Evolutionary conservation across 2,113 vertebrate species (phyloP).

Genomic region (Lipophrys pholis): DNA sequence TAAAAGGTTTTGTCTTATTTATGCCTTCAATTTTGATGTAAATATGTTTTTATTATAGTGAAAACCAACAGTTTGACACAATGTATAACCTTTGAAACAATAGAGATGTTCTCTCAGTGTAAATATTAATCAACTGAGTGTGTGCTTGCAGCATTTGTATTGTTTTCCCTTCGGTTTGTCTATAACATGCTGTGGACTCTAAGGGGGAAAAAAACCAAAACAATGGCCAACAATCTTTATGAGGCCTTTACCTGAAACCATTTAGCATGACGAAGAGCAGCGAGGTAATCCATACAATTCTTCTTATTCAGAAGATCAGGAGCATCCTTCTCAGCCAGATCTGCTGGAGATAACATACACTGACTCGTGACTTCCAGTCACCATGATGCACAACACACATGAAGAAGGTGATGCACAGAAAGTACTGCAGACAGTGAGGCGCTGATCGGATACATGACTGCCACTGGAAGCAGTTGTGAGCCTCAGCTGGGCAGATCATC

Average conservation of each 20-base stretch:
- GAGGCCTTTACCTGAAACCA: conserved; percentile 88
- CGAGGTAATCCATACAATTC: conserved; percentile 85
- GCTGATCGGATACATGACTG: conserved; percentile 7
- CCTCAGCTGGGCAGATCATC: neutral
- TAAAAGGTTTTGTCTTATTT: too few species aligned
- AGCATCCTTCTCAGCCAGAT: conserved; percentile 70
- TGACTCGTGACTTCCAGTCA: conserved; percentile 24
- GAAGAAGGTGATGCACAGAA: neutral
- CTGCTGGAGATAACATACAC: conserved; percentile 31
- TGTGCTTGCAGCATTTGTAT: too few species aligned
- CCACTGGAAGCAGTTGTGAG: neutral
- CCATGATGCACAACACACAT: neutral
- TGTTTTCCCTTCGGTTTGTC: too few species aligned
- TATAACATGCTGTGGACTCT: too few species aligned
- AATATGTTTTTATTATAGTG: too few species aligned
- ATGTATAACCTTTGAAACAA: too few species aligned
- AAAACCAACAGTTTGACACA: too few species aligned
- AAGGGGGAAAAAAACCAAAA: too few species aligned
- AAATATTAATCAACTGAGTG: too few species aligned
- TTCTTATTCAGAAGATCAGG: conserved; percentile 80
- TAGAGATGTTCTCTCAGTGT: too few species aligned
- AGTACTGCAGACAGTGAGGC: neutral
- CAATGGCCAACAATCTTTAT: too few species aligned
- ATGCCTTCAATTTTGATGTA: too few species aligned
- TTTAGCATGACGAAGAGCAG: conserved; percentile 87